Evolutionary conservation across 2,113 vertebrate species (phyloP), one percentile per base, ranked within the genome.

Genomic region (Dasyornis broadbenti): DNA sequence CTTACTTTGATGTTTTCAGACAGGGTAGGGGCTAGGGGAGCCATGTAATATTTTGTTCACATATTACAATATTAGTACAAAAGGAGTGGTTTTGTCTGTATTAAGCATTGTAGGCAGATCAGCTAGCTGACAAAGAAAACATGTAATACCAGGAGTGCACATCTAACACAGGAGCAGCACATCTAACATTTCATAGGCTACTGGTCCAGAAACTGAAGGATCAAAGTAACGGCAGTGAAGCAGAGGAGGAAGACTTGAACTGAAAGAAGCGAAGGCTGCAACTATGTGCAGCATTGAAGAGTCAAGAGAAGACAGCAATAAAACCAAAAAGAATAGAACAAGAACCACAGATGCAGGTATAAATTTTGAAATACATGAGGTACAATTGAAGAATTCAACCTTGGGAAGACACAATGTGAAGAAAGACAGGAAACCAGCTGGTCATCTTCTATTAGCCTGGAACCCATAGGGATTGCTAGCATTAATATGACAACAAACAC

Each of bases 131-230:
- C 44, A 81, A 90, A 92, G 37, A 39, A 86, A 71, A 52, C 10
- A 54, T 17, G 17, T 24, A 80, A 37, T 23, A 65, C 19, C 33
- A 82, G 33, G 11, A 52, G 12, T 7, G 35, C 14, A 69, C 21
- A 66, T 35, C 33, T 64, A 84, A 68, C 44, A 75, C n/a, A n/a
- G n/a, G n/a, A n/a, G n/a, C n/a, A n/a, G 35, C 14, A 69, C 21
- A 66, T 35, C 33, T 64, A 84, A 68, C 44, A 75, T 11, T 17
- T 70, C 3, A 1, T 17, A 68, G 0, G 0, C 14, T 42, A 42
- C 21, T 53, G 40, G 76, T 69, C 18, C 78, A 80, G 70, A 91
- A 91, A 65, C 6, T 28, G 52, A 71, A 72, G 57, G 31, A 78
- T 49, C 33, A n/a, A 84, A 75, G 28, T 47, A 35, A 61, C 4